These are phyloP conservation scores for Chrysina gloriosa DNA, from an alignment of 2,888 invertebrate species.

Conservation along the genomic window DNA sequence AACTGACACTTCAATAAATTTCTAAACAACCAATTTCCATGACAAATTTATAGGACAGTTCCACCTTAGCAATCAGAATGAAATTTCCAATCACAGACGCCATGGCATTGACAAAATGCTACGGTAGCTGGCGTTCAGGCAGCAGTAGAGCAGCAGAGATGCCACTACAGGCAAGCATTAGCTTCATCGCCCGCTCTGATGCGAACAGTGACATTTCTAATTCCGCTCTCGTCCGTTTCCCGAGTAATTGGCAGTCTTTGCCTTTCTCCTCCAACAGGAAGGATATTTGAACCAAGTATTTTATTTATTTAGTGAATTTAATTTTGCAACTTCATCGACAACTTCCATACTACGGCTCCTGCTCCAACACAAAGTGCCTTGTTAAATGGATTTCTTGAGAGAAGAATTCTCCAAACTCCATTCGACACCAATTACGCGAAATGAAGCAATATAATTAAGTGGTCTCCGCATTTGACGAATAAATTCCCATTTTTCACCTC, in stretches of 20 bases:
- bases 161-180: not conserved
- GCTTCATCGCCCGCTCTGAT: slow-evolving; percentile 18
- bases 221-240: slow-evolving; percentile 28
- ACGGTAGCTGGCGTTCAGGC: slow-evolving; percentile 18
- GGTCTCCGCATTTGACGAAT: slow-evolving; percentile 40
- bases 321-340: slow-evolving; percentile 47
- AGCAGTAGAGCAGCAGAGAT: not conserved
- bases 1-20: too few species aligned
- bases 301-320: slow-evolving; percentile 54
- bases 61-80: not conserved
- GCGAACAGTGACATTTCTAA: slow-evolving; percentile 35
- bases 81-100: slow-evolving; percentile 19
- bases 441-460: slow-evolving; percentile 41
- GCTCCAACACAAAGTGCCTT: slow-evolving; percentile 36
- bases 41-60: not conserved
- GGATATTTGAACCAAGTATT: slow-evolving; percentile 50
- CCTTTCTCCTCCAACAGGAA: slow-evolving; percentile 15
- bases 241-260: slow-evolving; percentile 34
- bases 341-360: slow-evolving; percentile 38
- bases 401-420: slow-evolving; percentile 42
- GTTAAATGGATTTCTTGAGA: slow-evolving; percentile 38
- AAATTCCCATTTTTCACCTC: slow-evolving; percentile 31
- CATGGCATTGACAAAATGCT: slow-evolving; percentile 14
- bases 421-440: slow-evolving; percentile 39
- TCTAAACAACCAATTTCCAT: not conserved